Evolutionary conservation across 2,888 invertebrate genomes (phyloP).

Genomic region (Fragum fragum): DNA sequence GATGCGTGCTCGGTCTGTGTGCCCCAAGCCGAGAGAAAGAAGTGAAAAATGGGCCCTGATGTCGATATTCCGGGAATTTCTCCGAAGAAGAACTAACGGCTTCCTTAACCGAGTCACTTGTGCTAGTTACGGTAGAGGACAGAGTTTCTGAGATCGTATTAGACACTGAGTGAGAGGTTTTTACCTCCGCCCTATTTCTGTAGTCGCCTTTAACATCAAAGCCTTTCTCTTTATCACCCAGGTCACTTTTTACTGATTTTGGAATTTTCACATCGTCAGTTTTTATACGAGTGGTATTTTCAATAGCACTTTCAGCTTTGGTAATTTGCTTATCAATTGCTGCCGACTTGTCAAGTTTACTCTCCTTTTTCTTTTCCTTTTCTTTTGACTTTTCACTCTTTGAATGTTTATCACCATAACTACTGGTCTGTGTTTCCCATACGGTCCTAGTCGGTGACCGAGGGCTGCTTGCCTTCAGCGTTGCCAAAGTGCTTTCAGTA

Average conservation of each 20-base stretch:
- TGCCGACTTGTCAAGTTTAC: not conserved
- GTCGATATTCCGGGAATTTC: constrained; percentile 59
- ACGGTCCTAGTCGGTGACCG: constrained; percentile 62
- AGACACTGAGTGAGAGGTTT: not conserved
- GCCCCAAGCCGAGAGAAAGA: constrained; percentile 55
- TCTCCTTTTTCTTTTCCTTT: constrained; percentile 22
- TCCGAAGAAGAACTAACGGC: constrained; percentile 29
- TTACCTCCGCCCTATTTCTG: not conserved
- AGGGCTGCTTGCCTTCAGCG: constrained; percentile 65
- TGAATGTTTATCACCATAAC: constrained; percentile 39
- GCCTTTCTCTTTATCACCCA: not conserved
- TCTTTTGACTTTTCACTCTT: constrained; percentile 30
- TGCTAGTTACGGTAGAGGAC: not conserved
- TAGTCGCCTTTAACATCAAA: not conserved
- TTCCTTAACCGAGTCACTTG: constrained; percentile 16
- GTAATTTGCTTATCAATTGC: not conserved
- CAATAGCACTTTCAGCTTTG: not conserved
- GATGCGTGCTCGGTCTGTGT: constrained; percentile 59
- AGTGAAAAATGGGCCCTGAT: constrained; percentile 65
- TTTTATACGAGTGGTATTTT: not conserved
- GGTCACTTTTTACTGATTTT: not conserved
- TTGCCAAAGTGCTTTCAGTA: constrained; percentile 50
- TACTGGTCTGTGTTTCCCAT: constrained; percentile 40
- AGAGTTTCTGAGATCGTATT: not conserved
- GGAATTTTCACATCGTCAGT: not conserved